Base-by-base conservation (phyloP, 2,113 vertebrate species). In the Pycnonotus jocosus region DNA sequence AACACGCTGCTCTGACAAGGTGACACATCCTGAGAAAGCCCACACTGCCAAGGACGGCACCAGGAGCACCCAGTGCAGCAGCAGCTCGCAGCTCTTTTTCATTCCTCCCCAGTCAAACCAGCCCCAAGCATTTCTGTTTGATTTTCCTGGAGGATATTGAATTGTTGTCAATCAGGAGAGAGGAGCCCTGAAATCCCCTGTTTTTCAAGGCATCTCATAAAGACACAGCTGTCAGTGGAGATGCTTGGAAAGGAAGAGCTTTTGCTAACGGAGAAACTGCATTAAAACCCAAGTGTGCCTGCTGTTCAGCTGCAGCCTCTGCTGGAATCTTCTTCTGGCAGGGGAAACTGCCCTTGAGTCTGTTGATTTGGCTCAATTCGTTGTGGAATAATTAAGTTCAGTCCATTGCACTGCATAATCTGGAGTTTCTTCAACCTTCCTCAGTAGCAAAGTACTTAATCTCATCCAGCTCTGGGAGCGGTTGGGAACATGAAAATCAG, bases 1-100 rank as follows among this genome's bases (percentile, higher is more conserved):
- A 97, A 96, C 96, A 88, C 19, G 6, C 80, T 95, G 96, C 96
- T 96, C 92, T 95, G 95, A 96, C 96, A 97, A 94, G 96, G 96
- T 97, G 96, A 96, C 95, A 95, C 95, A 97, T 97, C 92, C 91
- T 83, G 83, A 97, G 92, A 93, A 95, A 96, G 37, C 96, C 96
- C 91, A 96, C 96, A 97, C 91, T 94, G 86, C 83, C 22, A 80
- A 88, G 88, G 86, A 86, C 25, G 88, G 82, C 19, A 91, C 94
- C 87, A 14, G 87, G 96, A 96, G 92, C 94, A 86, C 51, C 35
- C 88, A 68, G 92, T 1, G 11, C 88, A 62, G 81, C 12, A 74
- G 92, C 91, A 92, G 90, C 27, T 94, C 0, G 12, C 83, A 81
- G 94, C 91, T 96, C 94, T 86, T 96, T 93, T 93, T 78, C 80